phyloP scores from a whole-genome alignment of 1,140 invertebrate genomes.

The Formica exsecta region DNA sequence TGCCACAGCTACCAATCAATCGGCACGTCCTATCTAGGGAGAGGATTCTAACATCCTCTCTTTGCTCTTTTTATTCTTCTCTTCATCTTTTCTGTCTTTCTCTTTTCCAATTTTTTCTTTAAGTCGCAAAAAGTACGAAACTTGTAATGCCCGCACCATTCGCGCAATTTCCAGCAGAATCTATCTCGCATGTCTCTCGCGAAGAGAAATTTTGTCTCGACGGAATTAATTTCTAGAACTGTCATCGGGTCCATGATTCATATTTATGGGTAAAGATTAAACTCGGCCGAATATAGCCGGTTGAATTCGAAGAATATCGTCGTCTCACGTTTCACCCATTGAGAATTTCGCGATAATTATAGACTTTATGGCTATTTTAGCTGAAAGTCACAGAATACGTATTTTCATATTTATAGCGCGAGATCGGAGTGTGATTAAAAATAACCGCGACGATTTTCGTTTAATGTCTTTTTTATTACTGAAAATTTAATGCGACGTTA shows the following conservation, averaged over 20 bases:
- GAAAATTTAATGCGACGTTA: constrained; percentile 4
- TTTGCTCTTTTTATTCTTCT: constrained; percentile 47
- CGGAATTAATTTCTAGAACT: constrained; percentile 44
- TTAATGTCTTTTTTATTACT: constrained; percentile 7
- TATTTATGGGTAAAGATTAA: constrained; percentile 53
- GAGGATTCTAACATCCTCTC: constrained; percentile 25
- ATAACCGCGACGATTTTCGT: not conserved
- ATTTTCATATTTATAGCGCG: constrained; percentile 9
- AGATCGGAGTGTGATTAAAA: constrained; percentile 34
- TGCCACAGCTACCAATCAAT: constrained; percentile 62
- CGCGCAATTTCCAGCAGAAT: constrained; percentile 34
- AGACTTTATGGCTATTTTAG: constrained; percentile 49
- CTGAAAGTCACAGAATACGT: not conserved
- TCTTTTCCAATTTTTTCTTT: not conserved
- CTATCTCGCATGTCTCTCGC: not conserved
- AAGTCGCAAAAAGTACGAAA: constrained; percentile 27
- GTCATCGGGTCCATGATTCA: constrained; percentile 37
- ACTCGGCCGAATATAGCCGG: constrained; percentile 51
- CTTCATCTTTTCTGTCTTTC: not conserved
- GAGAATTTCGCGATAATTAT: constrained; percentile 45
- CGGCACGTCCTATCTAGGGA: not conserved
- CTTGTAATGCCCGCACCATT: not conserved
- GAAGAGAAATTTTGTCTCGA: constrained; percentile 26
- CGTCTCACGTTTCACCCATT: constrained; percentile 37
- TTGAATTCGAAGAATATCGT: constrained; percentile 55